phyloP scores from a whole-genome alignment of 2,797 vertebrate genomes.

The Sebastes matsubarae region DNA sequence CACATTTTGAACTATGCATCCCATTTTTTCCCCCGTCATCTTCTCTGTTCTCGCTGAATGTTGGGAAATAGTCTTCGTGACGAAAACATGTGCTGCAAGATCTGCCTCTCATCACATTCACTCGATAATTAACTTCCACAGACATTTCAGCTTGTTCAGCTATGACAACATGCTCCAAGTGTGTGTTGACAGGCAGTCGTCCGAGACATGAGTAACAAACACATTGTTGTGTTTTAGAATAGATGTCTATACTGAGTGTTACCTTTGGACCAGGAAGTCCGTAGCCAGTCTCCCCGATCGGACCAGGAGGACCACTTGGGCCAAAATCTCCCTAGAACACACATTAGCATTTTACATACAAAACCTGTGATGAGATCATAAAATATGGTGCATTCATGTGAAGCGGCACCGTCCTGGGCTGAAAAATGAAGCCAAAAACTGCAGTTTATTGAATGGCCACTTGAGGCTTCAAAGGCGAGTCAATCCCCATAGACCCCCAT shows the following conservation, averaged over 20 bases:
- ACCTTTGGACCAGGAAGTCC: conserved; percentile 94
- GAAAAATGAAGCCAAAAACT: neutral
- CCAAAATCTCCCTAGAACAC: conserved; percentile 87
- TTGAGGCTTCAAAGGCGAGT: too few species aligned
- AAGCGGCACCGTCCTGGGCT: neutral
- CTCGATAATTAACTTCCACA: conserved; percentile 10
- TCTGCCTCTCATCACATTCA: neutral
- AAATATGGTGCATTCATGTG: too few species aligned
- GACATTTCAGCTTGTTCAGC: neutral
- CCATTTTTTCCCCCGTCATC: neutral
- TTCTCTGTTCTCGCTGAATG: neutral
- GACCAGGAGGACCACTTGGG: conserved; percentile 85
- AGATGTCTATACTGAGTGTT: neutral
- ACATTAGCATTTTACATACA: neutral
- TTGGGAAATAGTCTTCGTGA: neutral
- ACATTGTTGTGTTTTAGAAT: neutral
- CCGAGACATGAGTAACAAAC: neutral
- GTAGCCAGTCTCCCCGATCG: conserved; percentile 88
- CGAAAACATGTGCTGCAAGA: neutral
- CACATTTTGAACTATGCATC: neutral
- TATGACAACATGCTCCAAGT: neutral
- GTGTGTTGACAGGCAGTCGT: neutral
- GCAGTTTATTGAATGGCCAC: neutral
- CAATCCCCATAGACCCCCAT: too few species aligned
- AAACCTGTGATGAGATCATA: too few species aligned